Conservation (phyloP, 2,797 vertebrate species). For the Molossus molossus region DNA sequence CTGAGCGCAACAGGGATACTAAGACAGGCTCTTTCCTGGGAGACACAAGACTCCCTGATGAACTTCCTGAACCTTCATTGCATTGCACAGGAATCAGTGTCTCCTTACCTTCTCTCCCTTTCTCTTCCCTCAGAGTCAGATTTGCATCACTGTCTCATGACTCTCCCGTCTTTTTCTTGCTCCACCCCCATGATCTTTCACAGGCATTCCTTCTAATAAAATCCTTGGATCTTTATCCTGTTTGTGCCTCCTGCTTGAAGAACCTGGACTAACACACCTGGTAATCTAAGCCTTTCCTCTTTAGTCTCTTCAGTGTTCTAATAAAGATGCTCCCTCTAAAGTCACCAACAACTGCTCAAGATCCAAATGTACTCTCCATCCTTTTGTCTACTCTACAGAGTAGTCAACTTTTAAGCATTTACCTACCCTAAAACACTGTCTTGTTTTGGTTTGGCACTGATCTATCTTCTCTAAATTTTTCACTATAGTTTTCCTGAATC, state of each 20-base stretch:
- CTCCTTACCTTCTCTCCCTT: accelerated
- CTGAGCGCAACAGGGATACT: background rate
- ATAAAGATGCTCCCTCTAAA: background rate
- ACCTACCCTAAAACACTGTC: background rate
- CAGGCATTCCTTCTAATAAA: background rate
- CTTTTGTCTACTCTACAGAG: background rate
- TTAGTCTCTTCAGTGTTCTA: background rate
- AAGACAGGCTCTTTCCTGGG: background rate
- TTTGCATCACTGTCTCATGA: background rate
- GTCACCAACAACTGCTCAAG: background rate
- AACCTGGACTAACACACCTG: background rate
- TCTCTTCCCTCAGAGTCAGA: background rate
- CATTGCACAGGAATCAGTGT: background rate
- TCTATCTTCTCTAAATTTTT: background rate
- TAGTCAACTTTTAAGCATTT: background rate
- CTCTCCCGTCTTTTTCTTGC: background rate
- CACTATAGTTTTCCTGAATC: background rate
- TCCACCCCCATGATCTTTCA: background rate
- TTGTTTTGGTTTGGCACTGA: background rate
- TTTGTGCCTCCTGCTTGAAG: background rate
- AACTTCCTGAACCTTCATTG: background rate
- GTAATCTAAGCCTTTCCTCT: background rate
- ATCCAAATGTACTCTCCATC: background rate
- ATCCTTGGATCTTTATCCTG: background rate
- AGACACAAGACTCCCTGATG: background rate